Conservation (phyloP, 2,888 invertebrate species). For the Coenonympha arcania region DNA sequence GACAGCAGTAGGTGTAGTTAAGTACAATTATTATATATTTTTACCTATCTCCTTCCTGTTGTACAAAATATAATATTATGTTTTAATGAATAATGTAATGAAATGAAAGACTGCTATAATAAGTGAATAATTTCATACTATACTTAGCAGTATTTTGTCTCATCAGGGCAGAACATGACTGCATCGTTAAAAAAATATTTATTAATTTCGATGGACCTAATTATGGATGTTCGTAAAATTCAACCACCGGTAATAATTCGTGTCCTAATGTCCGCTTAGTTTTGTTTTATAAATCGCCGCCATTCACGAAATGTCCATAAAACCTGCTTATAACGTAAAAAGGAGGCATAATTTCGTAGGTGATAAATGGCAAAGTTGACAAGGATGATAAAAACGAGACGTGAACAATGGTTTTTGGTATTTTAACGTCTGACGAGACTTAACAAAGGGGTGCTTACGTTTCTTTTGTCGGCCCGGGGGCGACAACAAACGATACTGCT, state of each 20-base stretch:
- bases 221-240: no score
- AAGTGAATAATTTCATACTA: no score
- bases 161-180: no score
- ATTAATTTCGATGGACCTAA: background rate
- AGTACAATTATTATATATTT: no score
- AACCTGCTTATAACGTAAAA: slow-evolving; percentile 6
- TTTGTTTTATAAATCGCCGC: slow-evolving; percentile 8
- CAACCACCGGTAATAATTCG: background rate
- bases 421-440: slow-evolving; percentile 11
- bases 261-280: background rate
- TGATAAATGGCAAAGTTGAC: slow-evolving; percentile 13
- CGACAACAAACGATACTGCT: slow-evolving; percentile 1
- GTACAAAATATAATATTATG: no score
- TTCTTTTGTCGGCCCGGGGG: slow-evolving; percentile 3
- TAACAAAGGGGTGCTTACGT: slow-evolving; percentile 11
- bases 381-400: slow-evolving; percentile 13
- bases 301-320: slow-evolving; percentile 8
- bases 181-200: no score
- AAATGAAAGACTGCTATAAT: no score
- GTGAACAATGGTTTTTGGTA: slow-evolving; percentile 13
- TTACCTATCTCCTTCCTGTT: no score
- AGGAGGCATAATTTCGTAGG: background rate
- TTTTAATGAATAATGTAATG: no score
- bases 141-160: no score
- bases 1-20: no score